Evolutionary conservation across 2,888 invertebrate species (phyloP), one percentile per base, ranked within the genome.

Genomic region (Theretra japonica): DNA sequence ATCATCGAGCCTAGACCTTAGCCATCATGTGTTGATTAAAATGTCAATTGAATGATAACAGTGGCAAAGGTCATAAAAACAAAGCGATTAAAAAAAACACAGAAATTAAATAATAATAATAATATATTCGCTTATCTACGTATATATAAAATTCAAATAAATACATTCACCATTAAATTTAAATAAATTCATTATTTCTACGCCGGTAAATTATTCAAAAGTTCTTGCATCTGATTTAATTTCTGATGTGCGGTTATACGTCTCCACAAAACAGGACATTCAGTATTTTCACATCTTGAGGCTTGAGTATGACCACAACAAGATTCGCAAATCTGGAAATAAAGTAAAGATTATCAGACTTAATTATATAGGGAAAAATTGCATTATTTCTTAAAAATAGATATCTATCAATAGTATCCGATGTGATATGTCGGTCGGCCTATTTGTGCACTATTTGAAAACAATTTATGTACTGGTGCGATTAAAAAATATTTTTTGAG

Each of bases 221-320:
- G 78, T 11, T 92, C 91, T 17, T 79, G 84, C 4, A 88, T 80
- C 71, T 92, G 87, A 0, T 80, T 74, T 0, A 90, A 77, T 68
- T 89, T 89, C 41, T 87, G 84, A 57, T 77, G 77, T 0, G 92
- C 90, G 0, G 82, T 80, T 17, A 85, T 76, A 8, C 88, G 82
- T 19, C 90, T 85, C 93, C 94, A 94, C 33, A 91, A 73, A 19
- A 89, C 87, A 0, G 92, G 89, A 73, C 94, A 94, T 74, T 94
- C 93, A 0, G 87, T 87, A 75, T 92, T 93, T 53, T 86, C 86
- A 70, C 94, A 94, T 4, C 77, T 73, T 1, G 74, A 70, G n/a
- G 82, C 75, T 7, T 84, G 79, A 1, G 59, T 71, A 79, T 93
- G 91, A 0, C 92, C 90, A 70, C 87, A 85, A 73, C 94, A 94